Conservation (phyloP, 2,113 vertebrate species). For the Engraulis encrasicolus region DNA sequence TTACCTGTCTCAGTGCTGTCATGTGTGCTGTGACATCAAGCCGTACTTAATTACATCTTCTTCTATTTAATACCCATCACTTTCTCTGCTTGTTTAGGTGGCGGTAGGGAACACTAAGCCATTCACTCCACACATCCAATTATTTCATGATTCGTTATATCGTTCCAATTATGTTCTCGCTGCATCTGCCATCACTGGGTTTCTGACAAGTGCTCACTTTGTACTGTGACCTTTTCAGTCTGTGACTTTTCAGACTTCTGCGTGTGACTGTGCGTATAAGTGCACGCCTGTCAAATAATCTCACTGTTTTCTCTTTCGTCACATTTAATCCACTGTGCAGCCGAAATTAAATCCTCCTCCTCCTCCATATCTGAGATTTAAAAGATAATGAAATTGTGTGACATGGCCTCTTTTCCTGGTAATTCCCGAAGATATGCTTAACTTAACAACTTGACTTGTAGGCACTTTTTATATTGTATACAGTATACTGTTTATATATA, state of each 20-base stretch:
- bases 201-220: neutral
- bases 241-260: too few relatives aligned
- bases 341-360: neutral
- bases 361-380: too few relatives aligned
- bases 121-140: neutral
- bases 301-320: neutral
- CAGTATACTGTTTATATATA: too few relatives aligned
- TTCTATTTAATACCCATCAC: neutral
- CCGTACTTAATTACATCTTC: neutral
- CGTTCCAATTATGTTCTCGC: neutral
- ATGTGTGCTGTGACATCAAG: neutral
- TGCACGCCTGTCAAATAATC: neutral
- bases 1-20: neutral
- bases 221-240: neutral
- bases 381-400: too few relatives aligned
- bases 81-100: neutral
- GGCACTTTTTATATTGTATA: too few relatives aligned
- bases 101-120: neutral
- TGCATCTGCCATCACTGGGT: neutral
- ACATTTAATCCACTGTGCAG: neutral
- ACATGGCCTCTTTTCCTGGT: too few relatives aligned
- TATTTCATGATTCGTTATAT: neutral
- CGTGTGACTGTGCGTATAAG: too few relatives aligned
- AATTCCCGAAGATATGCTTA: neutral
- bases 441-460: too few relatives aligned